phyloP scores from a whole-genome alignment of 37 sponge, comb jelly and placozoan genomes.

The Aplysina aerophoba region DNA sequence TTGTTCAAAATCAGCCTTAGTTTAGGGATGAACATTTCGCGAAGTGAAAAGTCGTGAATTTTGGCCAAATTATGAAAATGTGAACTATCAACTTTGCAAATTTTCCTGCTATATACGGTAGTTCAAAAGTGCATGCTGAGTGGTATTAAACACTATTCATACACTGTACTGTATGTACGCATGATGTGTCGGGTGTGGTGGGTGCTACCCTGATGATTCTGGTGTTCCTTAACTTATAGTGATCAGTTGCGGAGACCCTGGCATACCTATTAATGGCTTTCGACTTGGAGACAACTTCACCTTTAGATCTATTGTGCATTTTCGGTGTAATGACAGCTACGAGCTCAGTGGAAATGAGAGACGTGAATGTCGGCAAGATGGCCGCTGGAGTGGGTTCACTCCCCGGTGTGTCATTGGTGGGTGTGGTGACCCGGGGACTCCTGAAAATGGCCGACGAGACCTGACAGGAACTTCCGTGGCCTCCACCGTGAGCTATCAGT shows the following conservation, averaged over 20 bases:
- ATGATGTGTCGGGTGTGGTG: no score
- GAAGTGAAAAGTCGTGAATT: no score
- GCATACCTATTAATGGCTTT: slow-evolving; percentile 33
- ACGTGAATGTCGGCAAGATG: slow-evolving; percentile 10
- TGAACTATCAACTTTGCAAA: no score
- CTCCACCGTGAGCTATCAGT: slow-evolving; percentile 32
- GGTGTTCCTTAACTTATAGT: neutral
- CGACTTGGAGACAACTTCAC: neutral
- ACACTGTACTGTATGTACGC: no score
- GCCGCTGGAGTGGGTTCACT: slow-evolving; percentile 28
- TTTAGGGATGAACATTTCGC: no score
- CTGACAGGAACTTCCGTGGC: slow-evolving; percentile 21
- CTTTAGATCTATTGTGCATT: slow-evolving; percentile 31
- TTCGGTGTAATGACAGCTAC: slow-evolving; percentile 36
- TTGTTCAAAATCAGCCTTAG: no score
- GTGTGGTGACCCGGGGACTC: slow-evolving; percentile 36
- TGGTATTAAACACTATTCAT: no score
- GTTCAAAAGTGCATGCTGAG: no score
- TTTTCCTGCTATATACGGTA: no score
- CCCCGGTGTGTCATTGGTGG: slow-evolving; percentile 37
- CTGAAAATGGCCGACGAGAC: slow-evolving; percentile 31
- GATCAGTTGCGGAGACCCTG: slow-evolving; percentile 16
- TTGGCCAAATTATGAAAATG: no score
- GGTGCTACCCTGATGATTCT: no score
- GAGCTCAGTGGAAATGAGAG: slow-evolving; percentile 28